Percentiles rank a stretch among this genome's conserved stretches.
phyloP scores from a whole-genome alignment of 2,888 invertebrate species.

The Bruchidius siliquastri region DNA sequence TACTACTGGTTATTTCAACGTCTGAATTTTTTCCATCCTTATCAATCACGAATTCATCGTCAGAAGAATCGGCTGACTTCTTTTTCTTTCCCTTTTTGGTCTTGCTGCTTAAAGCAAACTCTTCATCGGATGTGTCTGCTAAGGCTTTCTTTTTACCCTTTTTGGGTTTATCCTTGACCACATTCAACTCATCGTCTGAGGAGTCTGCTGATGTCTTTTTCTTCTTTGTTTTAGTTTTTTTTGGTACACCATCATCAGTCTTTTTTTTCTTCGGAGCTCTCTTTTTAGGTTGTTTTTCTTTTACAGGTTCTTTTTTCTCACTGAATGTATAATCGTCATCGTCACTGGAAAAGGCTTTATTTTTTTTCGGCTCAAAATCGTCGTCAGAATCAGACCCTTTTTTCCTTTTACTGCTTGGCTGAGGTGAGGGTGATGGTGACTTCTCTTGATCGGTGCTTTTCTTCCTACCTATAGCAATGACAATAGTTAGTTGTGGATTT shows the following conservation, averaged over 20 bases:
- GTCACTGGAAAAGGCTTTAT: not conserved
- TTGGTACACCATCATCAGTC: slow-evolving; percentile 4
- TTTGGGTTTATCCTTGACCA: not conserved
- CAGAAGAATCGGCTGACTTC: slow-evolving; percentile 16
- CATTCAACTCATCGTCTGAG: slow-evolving; percentile 17
- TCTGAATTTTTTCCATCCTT: slow-evolving; percentile 7
- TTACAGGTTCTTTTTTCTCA: not conserved
- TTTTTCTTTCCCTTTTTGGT: slow-evolving; percentile 14
- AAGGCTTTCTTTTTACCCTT: not conserved
- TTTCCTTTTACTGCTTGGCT: not conserved
- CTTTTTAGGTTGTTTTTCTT: not conserved
- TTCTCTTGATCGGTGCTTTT: not conserved
- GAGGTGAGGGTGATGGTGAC: not conserved
- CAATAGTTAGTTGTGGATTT: not conserved
- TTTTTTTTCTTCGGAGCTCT: not conserved
- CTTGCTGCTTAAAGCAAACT: slow-evolving; percentile 3
- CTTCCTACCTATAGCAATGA: not conserved
- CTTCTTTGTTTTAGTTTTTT: slow-evolving; percentile 14
- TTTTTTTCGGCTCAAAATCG: slow-evolving; percentile 2
- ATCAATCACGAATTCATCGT: slow-evolving; percentile 14
- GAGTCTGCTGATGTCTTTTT: slow-evolving; percentile 18
- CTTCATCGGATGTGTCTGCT: not conserved
- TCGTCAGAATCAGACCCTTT: slow-evolving; percentile 6
- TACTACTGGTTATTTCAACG: slow-evolving; percentile 5
- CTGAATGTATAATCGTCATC: not conserved